These are phyloP conservation scores for Gobionotothen gibberifrons DNA, from an alignment of 2,797 vertebrate genomes.

Conservation along the genomic window DNA sequence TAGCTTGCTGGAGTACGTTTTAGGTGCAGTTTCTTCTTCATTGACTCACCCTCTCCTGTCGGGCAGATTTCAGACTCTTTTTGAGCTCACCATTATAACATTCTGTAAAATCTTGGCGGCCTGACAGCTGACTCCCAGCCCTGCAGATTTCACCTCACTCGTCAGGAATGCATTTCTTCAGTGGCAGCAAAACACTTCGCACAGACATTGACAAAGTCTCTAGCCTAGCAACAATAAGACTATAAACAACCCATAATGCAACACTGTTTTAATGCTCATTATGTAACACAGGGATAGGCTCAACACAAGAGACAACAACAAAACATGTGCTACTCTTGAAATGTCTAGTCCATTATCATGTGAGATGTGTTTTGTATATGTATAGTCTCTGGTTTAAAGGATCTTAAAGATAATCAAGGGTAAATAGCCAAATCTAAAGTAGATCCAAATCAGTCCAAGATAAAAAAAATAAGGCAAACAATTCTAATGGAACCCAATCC, in stretches of 20 bases:
- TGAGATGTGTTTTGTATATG: neutral
- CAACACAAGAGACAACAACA: neutral
- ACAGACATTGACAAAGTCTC: neutral
- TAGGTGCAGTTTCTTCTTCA: constrained; percentile 12
- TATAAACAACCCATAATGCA: neutral
- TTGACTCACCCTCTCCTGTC: neutral
- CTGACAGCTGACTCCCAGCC: constrained; percentile 7
- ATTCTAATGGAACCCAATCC: neutral
- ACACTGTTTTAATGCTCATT: neutral
- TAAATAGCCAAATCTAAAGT: neutral
- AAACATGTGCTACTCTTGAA: neutral
- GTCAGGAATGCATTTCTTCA: constrained; percentile 2
- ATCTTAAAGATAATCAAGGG: constrained; percentile 2
- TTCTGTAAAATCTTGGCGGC: constrained; percentile 8
- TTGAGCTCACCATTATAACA: neutral
- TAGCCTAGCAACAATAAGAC: neutral
- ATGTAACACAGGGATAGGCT: neutral
- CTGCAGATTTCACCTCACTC: constrained; percentile 5
- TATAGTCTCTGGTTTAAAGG: neutral
- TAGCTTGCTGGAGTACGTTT: constrained; percentile 4
- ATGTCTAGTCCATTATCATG: neutral
- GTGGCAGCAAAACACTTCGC: neutral
- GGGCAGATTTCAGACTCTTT: constrained; percentile 10
- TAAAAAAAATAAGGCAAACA: neutral
- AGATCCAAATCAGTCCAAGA: neutral